Conservation (phyloP, 2,797 vertebrate genomes). For the Euphonia xanthogaster region DNA sequence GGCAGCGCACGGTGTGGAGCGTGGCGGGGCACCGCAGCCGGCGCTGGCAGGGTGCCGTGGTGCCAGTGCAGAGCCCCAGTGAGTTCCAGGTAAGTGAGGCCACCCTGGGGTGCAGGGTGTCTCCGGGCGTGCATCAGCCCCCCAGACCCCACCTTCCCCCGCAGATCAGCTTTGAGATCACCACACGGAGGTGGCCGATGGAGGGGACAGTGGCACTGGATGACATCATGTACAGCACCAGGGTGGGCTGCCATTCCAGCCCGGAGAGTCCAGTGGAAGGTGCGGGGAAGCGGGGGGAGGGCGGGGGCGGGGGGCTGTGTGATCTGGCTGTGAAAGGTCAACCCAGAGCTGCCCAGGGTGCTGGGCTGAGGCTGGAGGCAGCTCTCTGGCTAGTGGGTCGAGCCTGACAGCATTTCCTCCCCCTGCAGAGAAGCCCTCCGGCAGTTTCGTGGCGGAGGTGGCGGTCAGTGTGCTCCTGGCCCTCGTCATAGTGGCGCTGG, state of each 20-base stretch:
- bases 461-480: conserved; percentile 14
- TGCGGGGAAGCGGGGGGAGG: background rate
- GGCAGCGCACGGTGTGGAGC: conserved; percentile 61
- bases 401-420: background rate
- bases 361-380: background rate
- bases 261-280: background rate
- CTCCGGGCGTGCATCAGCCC: background rate
- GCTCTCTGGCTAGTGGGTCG: rapidly evolving
- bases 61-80: background rate
- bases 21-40: background rate
- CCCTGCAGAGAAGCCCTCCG: background rate
- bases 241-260: conserved; percentile 66
- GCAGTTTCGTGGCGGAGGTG: rapidly evolving
- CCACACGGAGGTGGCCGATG: conserved; percentile 67
- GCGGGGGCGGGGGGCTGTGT: rapidly evolving
- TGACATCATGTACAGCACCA: conserved; percentile 78
- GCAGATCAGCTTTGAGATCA: conserved; percentile 87
- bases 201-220: conserved; percentile 83
- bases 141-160: background rate
- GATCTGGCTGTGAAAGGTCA: background rate
- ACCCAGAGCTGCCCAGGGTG: rapidly evolving
- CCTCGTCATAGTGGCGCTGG: background rate
- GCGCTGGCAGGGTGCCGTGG: conserved; percentile 29
- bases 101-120: background rate
- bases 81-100: background rate